Conservation (phyloP, 1,140 invertebrate genomes). For the Cheumatopsyche charites region DNA sequence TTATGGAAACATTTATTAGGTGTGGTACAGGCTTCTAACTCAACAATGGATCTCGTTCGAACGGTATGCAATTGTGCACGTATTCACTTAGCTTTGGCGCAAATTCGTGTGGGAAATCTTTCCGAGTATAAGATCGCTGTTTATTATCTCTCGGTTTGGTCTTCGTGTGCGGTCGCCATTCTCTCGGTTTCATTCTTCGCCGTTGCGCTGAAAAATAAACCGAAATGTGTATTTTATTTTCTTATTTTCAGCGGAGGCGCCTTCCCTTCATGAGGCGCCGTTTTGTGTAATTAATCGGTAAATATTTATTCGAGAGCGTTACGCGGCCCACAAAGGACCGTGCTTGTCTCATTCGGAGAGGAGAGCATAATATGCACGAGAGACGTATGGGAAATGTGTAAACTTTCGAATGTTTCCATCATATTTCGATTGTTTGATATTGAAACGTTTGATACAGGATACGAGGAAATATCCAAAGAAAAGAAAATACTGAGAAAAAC, state of each 20-base stretch:
- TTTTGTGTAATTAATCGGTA: slow-evolving; percentile 22
- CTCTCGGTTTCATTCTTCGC: slow-evolving; percentile 20
- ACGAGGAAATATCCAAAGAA: no score
- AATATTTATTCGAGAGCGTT: background rate
- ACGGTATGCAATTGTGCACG: no score
- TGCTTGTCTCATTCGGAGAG: background rate
- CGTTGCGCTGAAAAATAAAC: slow-evolving; percentile 5
- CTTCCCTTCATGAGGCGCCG: background rate
- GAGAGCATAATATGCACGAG: background rate
- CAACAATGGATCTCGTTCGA: no score
- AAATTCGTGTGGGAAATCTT: no score
- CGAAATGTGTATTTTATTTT: slow-evolving; percentile 8
- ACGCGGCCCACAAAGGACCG: slow-evolving; percentile 13
- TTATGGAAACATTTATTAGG: no score
- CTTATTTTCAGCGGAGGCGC: background rate
- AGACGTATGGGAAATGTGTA: background rate
- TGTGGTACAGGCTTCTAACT: no score
- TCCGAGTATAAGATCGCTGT: no score
- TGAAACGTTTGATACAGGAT: background rate
- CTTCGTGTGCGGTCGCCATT: slow-evolving; percentile 24
- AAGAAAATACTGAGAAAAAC: no score
- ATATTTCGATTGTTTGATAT: background rate
- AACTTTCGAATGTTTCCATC: background rate
- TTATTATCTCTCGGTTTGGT: background rate
- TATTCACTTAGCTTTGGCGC: no score